phyloP scores from a whole-genome alignment of 37 sponge, comb jelly and placozoan species.

The Amphimedon queenslandica region DNA sequence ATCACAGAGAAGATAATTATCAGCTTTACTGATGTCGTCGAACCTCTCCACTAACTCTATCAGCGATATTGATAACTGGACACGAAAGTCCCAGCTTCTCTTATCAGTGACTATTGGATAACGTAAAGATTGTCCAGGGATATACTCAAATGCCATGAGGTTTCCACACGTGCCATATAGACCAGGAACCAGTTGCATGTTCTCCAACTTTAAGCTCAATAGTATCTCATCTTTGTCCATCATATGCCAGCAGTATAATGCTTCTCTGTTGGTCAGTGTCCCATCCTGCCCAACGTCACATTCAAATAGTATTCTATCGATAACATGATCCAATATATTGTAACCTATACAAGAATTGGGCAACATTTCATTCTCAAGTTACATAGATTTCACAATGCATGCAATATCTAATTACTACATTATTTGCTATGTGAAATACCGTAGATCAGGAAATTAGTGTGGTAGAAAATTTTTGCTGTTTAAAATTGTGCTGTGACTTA shows the following conservation, averaged over 20 bases:
- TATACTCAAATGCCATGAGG: conserved; percentile 48
- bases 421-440: too few relatives aligned
- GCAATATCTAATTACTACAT: too few relatives aligned
- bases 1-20: conserved; percentile 64
- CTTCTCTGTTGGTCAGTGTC: conserved; percentile 31
- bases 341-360: too few relatives aligned
- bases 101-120: conserved; percentile 1
- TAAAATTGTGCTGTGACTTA: too few relatives aligned
- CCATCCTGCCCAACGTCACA: conserved; percentile 52
- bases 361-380: too few relatives aligned
- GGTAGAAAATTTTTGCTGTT: too few relatives aligned
- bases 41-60: conserved; percentile 48
- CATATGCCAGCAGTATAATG: conserved; percentile 35
- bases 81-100: conserved; percentile 38
- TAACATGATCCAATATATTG: too few relatives aligned
- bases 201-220: conserved; percentile 27
- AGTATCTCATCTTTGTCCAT: conserved; percentile 47
- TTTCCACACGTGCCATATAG: conserved; percentile 60
- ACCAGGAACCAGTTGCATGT: conserved; percentile 21
- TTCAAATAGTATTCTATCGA: conserved; percentile 26
- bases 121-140: conserved; percentile 10
- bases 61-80: conserved; percentile 35
- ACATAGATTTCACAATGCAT: too few relatives aligned
- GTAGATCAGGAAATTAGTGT: too few relatives aligned
- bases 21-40: conserved; percentile 51